phyloP scores from a whole-genome alignment of 1,140 invertebrate genomes.

The Eurosta solidaginis region DNA sequence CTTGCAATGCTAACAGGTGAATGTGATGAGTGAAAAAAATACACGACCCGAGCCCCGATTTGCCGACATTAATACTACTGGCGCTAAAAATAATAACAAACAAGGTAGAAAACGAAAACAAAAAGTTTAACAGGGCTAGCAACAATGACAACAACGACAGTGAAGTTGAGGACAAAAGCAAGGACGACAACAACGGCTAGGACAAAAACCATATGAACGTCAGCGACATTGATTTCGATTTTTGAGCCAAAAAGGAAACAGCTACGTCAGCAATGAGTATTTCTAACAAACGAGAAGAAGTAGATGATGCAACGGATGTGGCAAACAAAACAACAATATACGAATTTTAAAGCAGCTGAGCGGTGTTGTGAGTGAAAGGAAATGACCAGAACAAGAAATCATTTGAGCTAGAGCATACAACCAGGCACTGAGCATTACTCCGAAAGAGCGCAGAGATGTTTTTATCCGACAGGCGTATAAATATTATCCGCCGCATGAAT shows the following conservation, averaged over 20 bases:
- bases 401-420: neutral
- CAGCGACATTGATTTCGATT: constrained; percentile 26
- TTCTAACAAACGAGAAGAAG: no score
- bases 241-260: neutral
- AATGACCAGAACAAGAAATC: neutral
- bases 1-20: constrained; percentile 58
- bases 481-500: neutral
- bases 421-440: neutral
- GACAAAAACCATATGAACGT: neutral
- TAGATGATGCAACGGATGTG: neutral
- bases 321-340: neutral
- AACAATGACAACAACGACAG: neutral
- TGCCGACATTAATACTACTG: neutral
- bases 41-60: constrained; percentile 8
- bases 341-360: neutral
- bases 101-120: no score
- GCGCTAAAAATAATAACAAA: neutral
- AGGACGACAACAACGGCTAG: neutral
- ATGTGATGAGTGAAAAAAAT: constrained; percentile 42
- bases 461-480: neutral
- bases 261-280: neutral
- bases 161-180: neutral
- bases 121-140: neutral
- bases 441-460: neutral
- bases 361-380: no score